Evolutionary conservation across 2,888 invertebrate genomes (phyloP), one percentile per base, ranked within the genome.

Genomic region (Sinopyrophorus schimmeli): DNA sequence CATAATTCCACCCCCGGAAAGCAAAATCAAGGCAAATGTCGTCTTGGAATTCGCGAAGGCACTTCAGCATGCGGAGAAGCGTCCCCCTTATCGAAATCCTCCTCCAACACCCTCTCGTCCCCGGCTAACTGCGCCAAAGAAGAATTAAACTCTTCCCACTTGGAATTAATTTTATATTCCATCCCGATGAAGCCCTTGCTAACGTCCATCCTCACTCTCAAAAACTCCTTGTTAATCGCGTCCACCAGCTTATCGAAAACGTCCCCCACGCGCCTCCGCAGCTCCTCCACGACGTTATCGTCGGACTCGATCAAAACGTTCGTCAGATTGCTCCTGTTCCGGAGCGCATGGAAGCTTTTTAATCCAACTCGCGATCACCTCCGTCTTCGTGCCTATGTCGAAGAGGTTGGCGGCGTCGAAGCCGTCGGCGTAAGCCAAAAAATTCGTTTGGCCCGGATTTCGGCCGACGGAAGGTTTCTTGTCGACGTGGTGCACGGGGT

Each of bases 181-280:
- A 62, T 47, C 5, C 24, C 44, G 27, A 59, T 57, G 47, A 62
- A 61, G 32, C 58, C 57, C 20, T 55, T 51, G 16, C 60, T 60
- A 4, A 59, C 48, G 2, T 52, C 48, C 59, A 61, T 56, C 1
- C 61, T 52, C 40, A 61, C 47, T 28, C 54, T 58, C 12, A 61
- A 37, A 28, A 62, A 62, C 35, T 61, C 57, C 11, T 38, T 44
- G 28, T 58, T 59, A 14, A 62, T 57, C 14, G 53, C 53, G 28
- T 61, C 61, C 20, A 51, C 37, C 5, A 61, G 34, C 10, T 39
- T 28, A 3, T 47, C 49, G 6, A 38, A 15, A 6, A 40, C 27
- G 3, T 38, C 18, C 9, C 17, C 16, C 5, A 44, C 38, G 11
- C 39, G 31, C 3, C 39, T 35, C 5, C 26, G 24, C 3, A 47